Base-by-base conservation (phyloP, 2,888 invertebrate genomes). In the Meteorus cinctellus region DNA sequence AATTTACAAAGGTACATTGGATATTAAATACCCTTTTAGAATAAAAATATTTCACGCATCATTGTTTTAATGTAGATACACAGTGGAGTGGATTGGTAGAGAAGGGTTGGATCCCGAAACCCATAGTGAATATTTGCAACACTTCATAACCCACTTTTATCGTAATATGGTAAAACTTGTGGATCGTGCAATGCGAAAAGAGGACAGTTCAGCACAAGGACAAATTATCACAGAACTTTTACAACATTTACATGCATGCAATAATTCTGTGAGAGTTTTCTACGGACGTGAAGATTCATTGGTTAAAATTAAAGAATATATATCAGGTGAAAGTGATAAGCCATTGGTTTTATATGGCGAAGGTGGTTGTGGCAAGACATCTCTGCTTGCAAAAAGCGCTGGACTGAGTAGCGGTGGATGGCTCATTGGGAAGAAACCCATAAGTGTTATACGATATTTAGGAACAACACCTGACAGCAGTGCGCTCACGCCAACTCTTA, bases 401-500 rank as follows among this genome's bases (percentile, higher is more conserved):
- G 95, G 96, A 31, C 92, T 95, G 89, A 95, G 95, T 0, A 91
- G 94, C 10, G 92, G 91, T 51, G 72, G 92, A 67, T 96, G 95
- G 96, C 94, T 95, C 78, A 91, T 92, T 27, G 94, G 93, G 0
- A 93, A 93, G 1, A 93, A 94, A 71, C 97, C 98, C 0, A 94
- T 98, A 27, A 95, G 96, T 88, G 93, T 98, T 78, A 93, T 98
- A 75, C 91, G 98, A 78, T 99, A 98, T 89, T 92, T 99, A 41
- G 99, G 99, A 31, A 98, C 98, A 0, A 98, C 98, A 14, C 98
- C 99, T 1, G 98, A 98, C 89, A 98, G 97, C 81, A 98, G 98
- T 81, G 97, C 97, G 31, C 91, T 98, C 63, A 96, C 97, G 0
- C 98, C 98, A 0, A 96, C 98, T 0, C 92, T 99, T 31, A 97